phyloP scores from a whole-genome alignment of 2,888 invertebrate genomes.

The Tachina grossa region DNA sequence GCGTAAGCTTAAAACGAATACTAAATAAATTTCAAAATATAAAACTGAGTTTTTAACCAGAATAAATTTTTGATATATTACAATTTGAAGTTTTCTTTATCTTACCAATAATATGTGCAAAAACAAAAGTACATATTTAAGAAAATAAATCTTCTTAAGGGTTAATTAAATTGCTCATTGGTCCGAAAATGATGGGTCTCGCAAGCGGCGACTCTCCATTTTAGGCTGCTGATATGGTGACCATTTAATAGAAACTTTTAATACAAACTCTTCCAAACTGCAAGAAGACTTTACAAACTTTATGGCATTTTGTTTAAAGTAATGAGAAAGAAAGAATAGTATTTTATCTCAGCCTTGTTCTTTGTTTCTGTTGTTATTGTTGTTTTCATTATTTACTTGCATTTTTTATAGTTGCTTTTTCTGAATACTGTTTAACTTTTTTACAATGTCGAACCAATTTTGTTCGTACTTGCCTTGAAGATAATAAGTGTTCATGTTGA shows the following conservation, averaged over 20 bases:
- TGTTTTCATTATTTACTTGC: constrained; percentile 39
- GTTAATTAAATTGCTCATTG: constrained; percentile 83
- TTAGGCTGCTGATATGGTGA: not conserved
- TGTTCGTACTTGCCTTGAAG: constrained; percentile 46
- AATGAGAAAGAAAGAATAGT: not conserved
- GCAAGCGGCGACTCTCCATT: constrained; percentile 49
- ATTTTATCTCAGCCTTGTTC: constrained; percentile 11
- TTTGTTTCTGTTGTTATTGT: constrained; percentile 47
- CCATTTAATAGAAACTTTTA: constrained; percentile 9
- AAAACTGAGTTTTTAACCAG: not conserved
- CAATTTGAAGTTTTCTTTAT: not conserved
- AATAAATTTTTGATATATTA: not conserved
- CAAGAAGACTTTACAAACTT: constrained; percentile 28
- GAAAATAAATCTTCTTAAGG: constrained; percentile 79
- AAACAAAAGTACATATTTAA: constrained; percentile 1
- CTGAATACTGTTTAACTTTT: constrained; percentile 18
- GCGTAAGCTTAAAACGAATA: not conserved
- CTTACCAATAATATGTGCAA: constrained; percentile 3
- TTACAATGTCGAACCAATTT: constrained; percentile 40
- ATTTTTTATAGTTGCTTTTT: constrained; percentile 14
- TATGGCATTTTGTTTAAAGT: constrained; percentile 28
- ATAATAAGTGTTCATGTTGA: constrained; percentile 64
- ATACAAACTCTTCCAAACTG: not conserved
- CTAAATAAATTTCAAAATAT: not conserved
- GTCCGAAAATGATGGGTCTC: constrained; percentile 83